phyloP scores from a whole-genome alignment of 2,888 invertebrate genomes.

The Teleogryllus oceanicus region DNA sequence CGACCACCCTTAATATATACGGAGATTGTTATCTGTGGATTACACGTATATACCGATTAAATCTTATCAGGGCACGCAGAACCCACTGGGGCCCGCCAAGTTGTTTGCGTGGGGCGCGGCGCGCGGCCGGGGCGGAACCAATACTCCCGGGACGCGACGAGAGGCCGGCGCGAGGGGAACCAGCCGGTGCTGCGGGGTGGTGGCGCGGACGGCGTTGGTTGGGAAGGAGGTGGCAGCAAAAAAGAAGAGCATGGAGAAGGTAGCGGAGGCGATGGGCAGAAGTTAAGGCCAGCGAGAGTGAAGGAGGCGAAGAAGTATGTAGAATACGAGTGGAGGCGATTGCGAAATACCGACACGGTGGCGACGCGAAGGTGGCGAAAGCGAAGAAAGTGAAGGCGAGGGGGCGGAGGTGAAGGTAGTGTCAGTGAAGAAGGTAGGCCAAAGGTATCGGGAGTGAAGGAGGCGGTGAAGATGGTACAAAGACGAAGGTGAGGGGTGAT shows the following conservation, averaged over 20 bases:
- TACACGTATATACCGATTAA: constrained; percentile 2
- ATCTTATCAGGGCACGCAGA: constrained; percentile 7
- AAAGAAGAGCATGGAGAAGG: neutral
- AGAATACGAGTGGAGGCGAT: too few relatives aligned
- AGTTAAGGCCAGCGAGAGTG: neutral
- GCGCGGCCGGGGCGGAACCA: neutral
- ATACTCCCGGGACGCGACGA: neutral
- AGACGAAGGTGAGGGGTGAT: too few relatives aligned
- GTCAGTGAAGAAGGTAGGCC: neutral
- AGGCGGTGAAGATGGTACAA: too few relatives aligned
- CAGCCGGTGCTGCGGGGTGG: neutral
- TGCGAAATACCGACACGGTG: neutral
- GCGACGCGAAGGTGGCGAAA: neutral
- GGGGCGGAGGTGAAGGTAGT: neutral
- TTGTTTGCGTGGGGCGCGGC: neutral
- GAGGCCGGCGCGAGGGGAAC: neutral
- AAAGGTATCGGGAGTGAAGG: neutral
- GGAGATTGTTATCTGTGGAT: constrained; percentile 18
- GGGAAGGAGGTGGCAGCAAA: neutral
- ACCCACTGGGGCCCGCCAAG: neutral
- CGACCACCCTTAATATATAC: neutral
- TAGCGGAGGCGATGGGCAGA: neutral
- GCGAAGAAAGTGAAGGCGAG: neutral
- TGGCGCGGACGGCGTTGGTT: neutral
- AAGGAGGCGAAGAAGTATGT: too few relatives aligned